These are phyloP conservation scores for Lithobates pipiens DNA, from an alignment of 2,797 vertebrate species.

Conservation along the genomic window DNA sequence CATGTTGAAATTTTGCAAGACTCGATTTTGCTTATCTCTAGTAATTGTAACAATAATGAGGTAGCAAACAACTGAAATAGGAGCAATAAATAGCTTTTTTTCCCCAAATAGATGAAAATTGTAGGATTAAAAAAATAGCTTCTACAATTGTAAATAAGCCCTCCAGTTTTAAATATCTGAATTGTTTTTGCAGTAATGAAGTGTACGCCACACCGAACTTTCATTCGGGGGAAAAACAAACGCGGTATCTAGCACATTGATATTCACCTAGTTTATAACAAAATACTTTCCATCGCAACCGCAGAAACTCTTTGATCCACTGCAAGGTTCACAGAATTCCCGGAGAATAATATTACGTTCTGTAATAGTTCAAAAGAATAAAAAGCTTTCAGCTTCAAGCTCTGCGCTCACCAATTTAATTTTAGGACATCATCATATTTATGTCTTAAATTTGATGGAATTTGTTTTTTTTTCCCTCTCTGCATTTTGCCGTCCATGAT, in stretches of 20 bases:
- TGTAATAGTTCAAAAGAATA: conserved; percentile 58
- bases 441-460: conserved; percentile 61
- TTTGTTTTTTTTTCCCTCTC: conserved; percentile 35
- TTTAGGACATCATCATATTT: conserved; percentile 59
- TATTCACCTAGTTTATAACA: conserved; percentile 51
- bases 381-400: conserved; percentile 56
- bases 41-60: too few relatives aligned
- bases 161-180: too few relatives aligned
- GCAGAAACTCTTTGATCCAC: conserved; percentile 54
- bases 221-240: conserved; percentile 51
- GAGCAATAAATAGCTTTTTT: too few relatives aligned
- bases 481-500: conserved; percentile 51
- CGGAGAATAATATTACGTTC: conserved; percentile 55
- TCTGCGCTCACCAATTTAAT: conserved; percentile 56
- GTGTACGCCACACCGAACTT: conserved; percentile 21
- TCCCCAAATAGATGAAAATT: too few relatives aligned
- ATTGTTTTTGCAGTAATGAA: conserved; percentile 12
- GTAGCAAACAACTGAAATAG: too few relatives aligned
- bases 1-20: too few relatives aligned
- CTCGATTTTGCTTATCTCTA: too few relatives aligned
- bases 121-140: too few relatives aligned
- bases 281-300: conserved; percentile 41
- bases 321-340: conserved; percentile 57
- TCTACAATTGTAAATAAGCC: too few relatives aligned
- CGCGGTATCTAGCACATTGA: conserved; percentile 35